Percentiles rank a stretch among this genome's conserved stretches.
phyloP scores from a whole-genome alignment of 2,888 invertebrate genomes.

The Lycia hirtaria region DNA sequence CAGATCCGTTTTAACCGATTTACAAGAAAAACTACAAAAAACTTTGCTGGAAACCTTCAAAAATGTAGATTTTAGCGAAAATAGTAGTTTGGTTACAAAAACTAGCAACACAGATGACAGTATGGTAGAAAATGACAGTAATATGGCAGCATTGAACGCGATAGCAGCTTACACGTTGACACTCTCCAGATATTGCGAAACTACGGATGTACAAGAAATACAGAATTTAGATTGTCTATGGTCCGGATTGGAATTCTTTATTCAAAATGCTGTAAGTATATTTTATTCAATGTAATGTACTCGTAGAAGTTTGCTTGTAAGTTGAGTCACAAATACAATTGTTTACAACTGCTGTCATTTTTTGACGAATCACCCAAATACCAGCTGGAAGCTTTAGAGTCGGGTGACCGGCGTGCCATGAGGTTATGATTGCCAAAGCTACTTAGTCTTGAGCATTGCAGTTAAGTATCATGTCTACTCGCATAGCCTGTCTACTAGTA shows the following conservation, averaged over 20 bases:
- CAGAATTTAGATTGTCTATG: constrained; percentile 71
- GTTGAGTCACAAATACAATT: no score
- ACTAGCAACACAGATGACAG: constrained; percentile 62
- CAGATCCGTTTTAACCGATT: constrained; percentile 70
- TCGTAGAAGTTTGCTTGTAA: no score
- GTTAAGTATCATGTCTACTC: no score
- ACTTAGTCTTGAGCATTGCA: no score
- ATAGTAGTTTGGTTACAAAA: constrained; percentile 45
- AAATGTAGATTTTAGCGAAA: constrained; percentile 63
- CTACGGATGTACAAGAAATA: constrained; percentile 60
- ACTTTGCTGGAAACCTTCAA: constrained; percentile 68
- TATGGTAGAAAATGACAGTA: constrained; percentile 55
- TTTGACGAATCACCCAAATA: no score
- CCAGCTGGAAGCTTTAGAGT: no score
- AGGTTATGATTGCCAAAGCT: no score
- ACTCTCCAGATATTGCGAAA: constrained; percentile 73
- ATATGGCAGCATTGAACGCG: constrained; percentile 70
- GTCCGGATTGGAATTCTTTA: constrained; percentile 70
- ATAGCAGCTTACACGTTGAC: constrained; percentile 75
- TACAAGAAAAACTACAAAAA: constrained; percentile 74
- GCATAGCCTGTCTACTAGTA: not conserved
- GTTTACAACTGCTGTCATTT: no score
- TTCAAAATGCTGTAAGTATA: constrained; percentile 73
- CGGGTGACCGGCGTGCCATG: no score
- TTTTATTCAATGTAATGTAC: not conserved